These are phyloP conservation scores for Penaeus vannamei DNA, from an alignment of 1,140 invertebrate genomes.

Conservation along the genomic window DNA sequence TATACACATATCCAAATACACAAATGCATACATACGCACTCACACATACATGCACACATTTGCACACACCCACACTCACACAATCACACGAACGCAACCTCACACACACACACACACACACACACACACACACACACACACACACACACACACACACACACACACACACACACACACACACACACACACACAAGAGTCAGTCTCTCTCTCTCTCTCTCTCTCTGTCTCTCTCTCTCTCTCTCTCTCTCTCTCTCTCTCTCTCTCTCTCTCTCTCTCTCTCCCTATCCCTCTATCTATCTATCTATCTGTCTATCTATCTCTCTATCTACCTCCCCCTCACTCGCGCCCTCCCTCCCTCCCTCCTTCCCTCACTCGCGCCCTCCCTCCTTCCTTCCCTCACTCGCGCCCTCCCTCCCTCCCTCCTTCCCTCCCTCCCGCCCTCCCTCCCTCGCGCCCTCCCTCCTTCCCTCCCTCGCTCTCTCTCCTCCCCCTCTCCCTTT, in stretches of 20 bases:
- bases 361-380: background rate
- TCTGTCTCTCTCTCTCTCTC: background rate
- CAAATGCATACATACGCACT: no score
- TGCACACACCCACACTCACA: no score
- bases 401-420: background rate
- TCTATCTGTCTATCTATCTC: no score
- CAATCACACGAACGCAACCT: no score
- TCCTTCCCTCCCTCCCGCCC: background rate
- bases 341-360: background rate
- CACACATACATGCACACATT: background rate
- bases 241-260: background rate
- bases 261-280: background rate
- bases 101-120: background rate
- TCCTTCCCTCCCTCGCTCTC: background rate
- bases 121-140: background rate
- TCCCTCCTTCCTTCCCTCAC: background rate
- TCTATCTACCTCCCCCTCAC: constrained; percentile 7
- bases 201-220: background rate
- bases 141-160: background rate
- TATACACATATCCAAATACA: no score
- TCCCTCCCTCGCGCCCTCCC: background rate
- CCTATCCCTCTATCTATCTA: background rate
- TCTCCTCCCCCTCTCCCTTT: background rate
- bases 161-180: background rate
- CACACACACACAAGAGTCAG: background rate